Evolutionary conservation across 2,113 vertebrate genomes (phyloP).

Genomic region (Poeciliopsis retropinna): DNA sequence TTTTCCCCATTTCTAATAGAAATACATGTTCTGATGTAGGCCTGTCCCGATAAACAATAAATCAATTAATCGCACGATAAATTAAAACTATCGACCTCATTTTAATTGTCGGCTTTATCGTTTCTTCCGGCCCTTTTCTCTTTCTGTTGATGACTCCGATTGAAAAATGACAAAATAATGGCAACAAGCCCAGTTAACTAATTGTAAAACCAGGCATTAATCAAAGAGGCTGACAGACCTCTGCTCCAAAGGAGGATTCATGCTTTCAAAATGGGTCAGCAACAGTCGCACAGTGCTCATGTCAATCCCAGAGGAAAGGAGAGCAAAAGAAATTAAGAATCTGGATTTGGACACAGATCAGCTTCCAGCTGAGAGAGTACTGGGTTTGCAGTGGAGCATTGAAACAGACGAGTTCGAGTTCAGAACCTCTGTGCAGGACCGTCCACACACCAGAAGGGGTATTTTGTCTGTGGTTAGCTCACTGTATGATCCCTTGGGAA

Average conservation of each 20-base stretch:
- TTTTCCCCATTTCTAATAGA: no score
- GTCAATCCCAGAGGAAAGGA: not conserved
- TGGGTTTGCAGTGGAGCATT: not conserved
- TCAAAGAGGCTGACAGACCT: not conserved
- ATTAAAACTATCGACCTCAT: no score
- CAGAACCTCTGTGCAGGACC: not conserved
- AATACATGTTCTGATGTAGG: no score
- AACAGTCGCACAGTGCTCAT: not conserved
- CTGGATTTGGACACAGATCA: conserved; percentile 1
- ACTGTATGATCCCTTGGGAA: not conserved
- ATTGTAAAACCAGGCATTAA: no score
- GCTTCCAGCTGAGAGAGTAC: not conserved
- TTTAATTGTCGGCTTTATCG: no score
- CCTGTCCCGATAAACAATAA: no score
- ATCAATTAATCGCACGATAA: no score
- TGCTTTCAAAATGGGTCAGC: not conserved
- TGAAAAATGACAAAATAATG: no score
- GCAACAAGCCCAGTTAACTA: no score
- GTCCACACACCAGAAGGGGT: not conserved
- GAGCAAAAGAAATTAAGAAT: not conserved
- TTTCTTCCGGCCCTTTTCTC: no score
- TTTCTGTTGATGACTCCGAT: no score
- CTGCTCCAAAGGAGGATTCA: not conserved
- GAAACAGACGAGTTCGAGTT: not conserved
- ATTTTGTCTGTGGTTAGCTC: conserved; percentile 6